These are phyloP conservation scores for Ara ararauna DNA, from an alignment of 2,797 vertebrate species.

Conservation along the genomic window DNA sequence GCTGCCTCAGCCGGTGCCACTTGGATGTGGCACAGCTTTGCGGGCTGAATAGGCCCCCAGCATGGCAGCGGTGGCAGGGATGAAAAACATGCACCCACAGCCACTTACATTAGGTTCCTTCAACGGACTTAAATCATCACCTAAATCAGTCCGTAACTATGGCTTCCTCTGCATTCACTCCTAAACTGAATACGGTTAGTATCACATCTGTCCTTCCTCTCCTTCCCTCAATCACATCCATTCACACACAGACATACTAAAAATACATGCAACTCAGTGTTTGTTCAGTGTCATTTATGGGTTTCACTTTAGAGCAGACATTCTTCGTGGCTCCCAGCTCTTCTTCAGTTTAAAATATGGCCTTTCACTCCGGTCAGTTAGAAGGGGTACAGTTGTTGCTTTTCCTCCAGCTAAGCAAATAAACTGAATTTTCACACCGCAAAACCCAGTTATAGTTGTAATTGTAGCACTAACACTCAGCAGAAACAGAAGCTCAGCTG, in stretches of 20 bases:
- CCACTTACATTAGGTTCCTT: not conserved
- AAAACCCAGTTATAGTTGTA: not conserved
- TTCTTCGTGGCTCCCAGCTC: not conserved
- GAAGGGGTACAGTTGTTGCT: not conserved
- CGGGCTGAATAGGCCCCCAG: not conserved
- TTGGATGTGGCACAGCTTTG: not conserved
- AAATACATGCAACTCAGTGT: not conserved
- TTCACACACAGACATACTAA: not conserved
- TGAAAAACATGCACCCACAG: not conserved
- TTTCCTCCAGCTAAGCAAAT: not conserved
- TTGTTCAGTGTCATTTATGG: not conserved
- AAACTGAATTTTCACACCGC: not conserved
- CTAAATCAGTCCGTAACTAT: not conserved
- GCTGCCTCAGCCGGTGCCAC: not conserved
- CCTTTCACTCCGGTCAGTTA: not conserved
- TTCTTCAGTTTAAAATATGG: not conserved
- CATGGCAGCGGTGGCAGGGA: rapidly evolving
- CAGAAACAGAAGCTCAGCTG: rapidly evolving
- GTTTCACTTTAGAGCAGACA: not conserved
- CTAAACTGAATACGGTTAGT: not conserved
- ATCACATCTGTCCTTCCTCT: not conserved
- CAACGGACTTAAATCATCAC: rapidly evolving
- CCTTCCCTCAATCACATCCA: not conserved
- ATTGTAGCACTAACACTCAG: not conserved
- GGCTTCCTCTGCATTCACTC: not conserved